Evolutionary conservation across 2,888 invertebrate species (phyloP).

Genomic region (Agrotis exclamationis): DNA sequence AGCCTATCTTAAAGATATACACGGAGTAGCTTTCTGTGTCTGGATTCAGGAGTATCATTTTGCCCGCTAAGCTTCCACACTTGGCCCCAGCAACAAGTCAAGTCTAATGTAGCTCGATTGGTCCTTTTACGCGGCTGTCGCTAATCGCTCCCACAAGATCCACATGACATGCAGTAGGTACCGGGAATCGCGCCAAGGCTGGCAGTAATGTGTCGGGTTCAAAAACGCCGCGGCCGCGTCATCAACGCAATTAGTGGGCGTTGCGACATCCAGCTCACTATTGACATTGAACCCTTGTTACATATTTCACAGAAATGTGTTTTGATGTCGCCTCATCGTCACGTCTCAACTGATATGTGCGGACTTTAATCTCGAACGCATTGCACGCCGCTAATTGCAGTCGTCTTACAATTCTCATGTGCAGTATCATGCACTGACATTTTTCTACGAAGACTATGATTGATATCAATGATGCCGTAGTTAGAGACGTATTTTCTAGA

Average conservation of each 20-base stretch:
- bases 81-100: conserved; percentile 34
- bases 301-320: conserved; percentile 88
- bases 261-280: conserved; percentile 83
- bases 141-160: conserved; percentile 57
- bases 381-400: conserved; percentile 56
- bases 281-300: conserved; percentile 89
- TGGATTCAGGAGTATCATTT: conserved; percentile 2
- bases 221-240: conserved; percentile 84
- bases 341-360: conserved; percentile 75
- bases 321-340: conserved; percentile 78
- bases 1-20: not conserved
- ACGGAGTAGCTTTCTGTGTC: conserved; percentile 1
- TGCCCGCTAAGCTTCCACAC: conserved; percentile 28
- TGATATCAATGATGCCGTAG: conserved; percentile 51
- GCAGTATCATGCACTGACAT: conserved; percentile 37
- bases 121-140: conserved; percentile 52
- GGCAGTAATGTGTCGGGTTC: conserved; percentile 81
- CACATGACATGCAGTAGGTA: conserved; percentile 67
- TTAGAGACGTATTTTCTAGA: conserved; percentile 32
- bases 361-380: conserved; percentile 72
- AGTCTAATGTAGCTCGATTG: conserved; percentile 42
- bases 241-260: conserved; percentile 85
- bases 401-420: conserved; percentile 48
- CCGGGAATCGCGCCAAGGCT: conserved; percentile 86
- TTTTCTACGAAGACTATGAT: conserved; percentile 58